A percentile compares a stretch with the other conserved stretches of the same genome.
These are phyloP conservation scores for Thamnaconus septentrionalis DNA, from an alignment of 2,113 vertebrate genomes.

Conservation along the genomic window DNA sequence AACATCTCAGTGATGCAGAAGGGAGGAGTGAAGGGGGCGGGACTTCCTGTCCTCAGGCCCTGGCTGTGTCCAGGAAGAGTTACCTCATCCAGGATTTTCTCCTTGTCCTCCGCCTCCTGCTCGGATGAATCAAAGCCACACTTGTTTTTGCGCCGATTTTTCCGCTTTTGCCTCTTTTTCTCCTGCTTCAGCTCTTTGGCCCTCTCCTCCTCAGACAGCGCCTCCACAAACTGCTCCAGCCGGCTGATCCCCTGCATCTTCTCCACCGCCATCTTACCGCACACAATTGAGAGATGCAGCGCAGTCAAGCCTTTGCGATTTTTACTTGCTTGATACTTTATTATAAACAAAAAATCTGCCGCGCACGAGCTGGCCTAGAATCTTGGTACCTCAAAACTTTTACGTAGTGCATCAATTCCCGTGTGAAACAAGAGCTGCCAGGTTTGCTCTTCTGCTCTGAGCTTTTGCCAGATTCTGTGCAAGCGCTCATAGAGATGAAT, in stretches of 20 bases:
- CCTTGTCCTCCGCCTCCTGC: slow-evolving; percentile 83
- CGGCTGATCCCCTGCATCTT: slow-evolving; percentile 96
- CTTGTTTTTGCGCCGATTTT: slow-evolving; percentile 96
- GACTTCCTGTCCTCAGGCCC: too few relatives aligned
- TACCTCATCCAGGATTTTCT: slow-evolving; percentile 86
- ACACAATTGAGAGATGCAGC: neutral
- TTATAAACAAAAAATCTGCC: neutral
- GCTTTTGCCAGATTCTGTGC: slow-evolving; percentile 96
- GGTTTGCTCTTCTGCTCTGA: slow-evolving; percentile 93
- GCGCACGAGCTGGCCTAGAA: neutral
- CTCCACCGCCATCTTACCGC: slow-evolving; percentile 90
- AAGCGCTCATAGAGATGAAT: slow-evolving; percentile 95
- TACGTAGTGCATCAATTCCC: slow-evolving; percentile 91
- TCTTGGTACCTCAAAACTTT: slow-evolving; percentile 89
- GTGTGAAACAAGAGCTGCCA: slow-evolving; percentile 97
- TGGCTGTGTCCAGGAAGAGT: neutral
- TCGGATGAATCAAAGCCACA: slow-evolving; percentile 82
- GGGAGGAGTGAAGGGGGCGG: too few relatives aligned
- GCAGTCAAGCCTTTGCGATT: too few relatives aligned
- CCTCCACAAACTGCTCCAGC: slow-evolving; percentile 94
- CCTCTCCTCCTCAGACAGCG: slow-evolving; percentile 93
- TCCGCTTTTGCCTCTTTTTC: slow-evolving; percentile 95
- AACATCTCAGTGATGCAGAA: neutral
- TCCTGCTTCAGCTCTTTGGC: slow-evolving; percentile 95
- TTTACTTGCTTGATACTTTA: too few relatives aligned